Base-by-base conservation (phyloP, 1,140 invertebrate species). In the Heliconius nattereri region DNA sequence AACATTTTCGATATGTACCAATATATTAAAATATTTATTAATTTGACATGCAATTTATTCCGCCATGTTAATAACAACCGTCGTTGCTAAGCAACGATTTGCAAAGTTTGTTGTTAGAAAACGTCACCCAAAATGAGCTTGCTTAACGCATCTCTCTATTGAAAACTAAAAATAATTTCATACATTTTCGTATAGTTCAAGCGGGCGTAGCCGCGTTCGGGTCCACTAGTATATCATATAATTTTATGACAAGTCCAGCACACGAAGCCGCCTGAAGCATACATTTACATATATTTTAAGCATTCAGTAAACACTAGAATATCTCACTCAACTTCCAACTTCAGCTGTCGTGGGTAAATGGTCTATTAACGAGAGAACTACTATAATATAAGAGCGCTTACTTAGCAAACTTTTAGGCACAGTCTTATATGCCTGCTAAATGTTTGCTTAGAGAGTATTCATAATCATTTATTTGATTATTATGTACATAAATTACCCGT, bases 391-490 rank as follows among this genome's bases (percentile, higher is more conserved):
- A 76, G 57, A 70, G 74, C 75, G 79, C 52, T 81, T 81, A 83
- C 66, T 77, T 77, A 60, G 60, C 81, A 81, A 79, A 84, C 72
- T 84, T 79, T 79, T 71, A 79, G 78, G 77, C 78, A 76, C 49
- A 77, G 37, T 45, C 74, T 79, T 79, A 74, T 82, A 78, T 78
- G 74, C 29, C 70, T 57, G 71, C 75, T 82, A 79, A 82, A 82
- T 79, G 78, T 79, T 76, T 82, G 72, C 78, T 78, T 74, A 70
- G 81, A 79, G 81, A 79, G 72, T 77, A 82, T 81, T 81, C 71
- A 81, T 81, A 78, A 81, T 81, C 75, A 78, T 81, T 72, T 81
- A 78, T 81, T 81, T 77, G 75, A 78, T 77, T 81, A 81, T 75
- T 81, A 81, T 81, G 79, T 81, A 75, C 79, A 78, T 81, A 81